Evolutionary conservation across 1,140 invertebrate genomes (phyloP).

Genomic region (Plectus sambesii): DNA sequence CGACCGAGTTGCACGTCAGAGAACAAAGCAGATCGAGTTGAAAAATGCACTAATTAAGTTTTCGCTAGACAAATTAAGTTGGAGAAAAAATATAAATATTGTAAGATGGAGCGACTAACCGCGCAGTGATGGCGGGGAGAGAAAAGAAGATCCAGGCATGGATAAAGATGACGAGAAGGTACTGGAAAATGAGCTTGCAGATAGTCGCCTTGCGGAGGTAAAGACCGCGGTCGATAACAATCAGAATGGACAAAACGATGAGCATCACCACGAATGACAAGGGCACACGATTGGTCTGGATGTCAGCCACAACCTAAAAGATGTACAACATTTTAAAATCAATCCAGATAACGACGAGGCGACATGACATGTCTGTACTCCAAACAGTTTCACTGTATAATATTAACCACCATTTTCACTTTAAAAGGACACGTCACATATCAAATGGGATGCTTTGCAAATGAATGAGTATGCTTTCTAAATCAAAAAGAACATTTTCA

Average conservation of each 20-base stretch:
- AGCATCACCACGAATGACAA: constrained; percentile 90
- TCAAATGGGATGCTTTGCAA: too few relatives aligned
- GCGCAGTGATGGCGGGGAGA: constrained; percentile 78
- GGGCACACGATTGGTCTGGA: constrained; percentile 81
- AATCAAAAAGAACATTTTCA: too few relatives aligned
- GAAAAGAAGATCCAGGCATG: constrained; percentile 97
- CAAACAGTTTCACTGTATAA: too few relatives aligned
- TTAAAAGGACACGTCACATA: too few relatives aligned
- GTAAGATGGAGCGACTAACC: constrained; percentile 39
- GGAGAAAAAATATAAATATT: constrained; percentile 10
- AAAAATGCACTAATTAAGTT: too few relatives aligned
- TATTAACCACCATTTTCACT: too few relatives aligned
- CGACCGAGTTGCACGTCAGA: too few relatives aligned
- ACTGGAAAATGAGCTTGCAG: constrained; percentile 82
- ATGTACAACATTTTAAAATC: too few relatives aligned
- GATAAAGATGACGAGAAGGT: constrained; percentile 75
- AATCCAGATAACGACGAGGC: too few relatives aligned
- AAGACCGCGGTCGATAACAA: constrained; percentile 87
- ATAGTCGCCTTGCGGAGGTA: constrained; percentile 85
- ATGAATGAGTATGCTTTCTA: too few relatives aligned
- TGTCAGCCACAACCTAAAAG: constrained; percentile 55
- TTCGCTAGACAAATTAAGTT: background rate
- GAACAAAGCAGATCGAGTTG: too few relatives aligned
- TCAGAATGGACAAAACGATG: constrained; percentile 73
- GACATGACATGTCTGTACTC: too few relatives aligned